Base-by-base conservation (phyloP, 2,888 invertebrate species). In the Xestoiulus laeticollis region DNA sequence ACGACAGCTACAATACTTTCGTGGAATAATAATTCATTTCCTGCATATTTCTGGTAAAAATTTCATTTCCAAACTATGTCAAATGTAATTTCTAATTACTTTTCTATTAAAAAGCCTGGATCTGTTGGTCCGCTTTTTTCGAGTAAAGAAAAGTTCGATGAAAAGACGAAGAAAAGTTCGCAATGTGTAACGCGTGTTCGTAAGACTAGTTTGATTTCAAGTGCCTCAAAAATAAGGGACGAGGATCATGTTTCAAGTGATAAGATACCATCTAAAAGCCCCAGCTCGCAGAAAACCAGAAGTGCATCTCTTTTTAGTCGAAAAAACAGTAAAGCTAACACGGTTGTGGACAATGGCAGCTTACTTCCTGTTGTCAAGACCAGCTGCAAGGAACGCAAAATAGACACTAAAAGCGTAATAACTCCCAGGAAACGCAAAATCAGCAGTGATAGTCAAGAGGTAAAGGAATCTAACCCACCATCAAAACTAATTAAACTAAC, bases 371-470 rank as follows among this genome's bases (percentile, higher is more conserved):
- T 2, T 26, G 26, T 68, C 26, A 68, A 68, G n/a, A 12, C 30
- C 68, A n/a, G 68, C 12, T 10, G 10, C 0, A 1, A 26, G 68
- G 26, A 26, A 10, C 68, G 10, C 22, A 30, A 78, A 3, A 0
- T 32, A 12, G 30, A 16, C 78, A 32, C 4, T 16, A 14, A 30
- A 32, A 30, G 10, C 3, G 16, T 30, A 4, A 78, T 16, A 16
- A 38, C 43, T 4, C 85, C 43, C 38, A 85, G n/a, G 14, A 85
- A 85, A 85, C 85, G 85, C 44, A 85, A 85, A 85, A 44, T 44
- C 12, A 43, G 43, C 44, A 26, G 0, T 43, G 43, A 38, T 22
- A 85, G 16, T 85, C 43, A 38, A 43, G 85, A 43, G 85, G 85
- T 43, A 85, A 43, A 85, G 22, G n/a, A 43, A 22, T 2, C 12